Conservation (phyloP, 2,888 invertebrate species). For the Latrodectus hesperus region DNA sequence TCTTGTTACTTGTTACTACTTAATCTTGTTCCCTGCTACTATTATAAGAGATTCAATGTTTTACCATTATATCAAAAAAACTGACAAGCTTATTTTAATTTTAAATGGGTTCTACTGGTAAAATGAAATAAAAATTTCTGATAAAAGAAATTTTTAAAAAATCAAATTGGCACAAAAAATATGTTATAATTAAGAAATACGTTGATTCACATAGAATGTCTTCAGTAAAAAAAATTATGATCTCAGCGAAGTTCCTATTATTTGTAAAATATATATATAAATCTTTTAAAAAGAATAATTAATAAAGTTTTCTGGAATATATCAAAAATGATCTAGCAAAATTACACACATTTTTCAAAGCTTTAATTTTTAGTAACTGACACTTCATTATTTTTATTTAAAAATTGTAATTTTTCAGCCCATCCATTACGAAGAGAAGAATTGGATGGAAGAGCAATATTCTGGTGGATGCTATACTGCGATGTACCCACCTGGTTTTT, state of each 20-base stretch:
- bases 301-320: not conserved
- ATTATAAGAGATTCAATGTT: too few species aligned
- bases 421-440: conserved; percentile 73
- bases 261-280: not conserved
- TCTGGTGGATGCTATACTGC: conserved; percentile 74
- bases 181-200: too few species aligned
- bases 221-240: not conserved
- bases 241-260: not conserved
- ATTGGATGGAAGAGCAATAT: conserved; percentile 74
- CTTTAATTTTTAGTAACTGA: not conserved
- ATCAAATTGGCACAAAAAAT: too few species aligned
- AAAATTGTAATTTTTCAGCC: conserved; percentile 44
- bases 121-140: too few species aligned
- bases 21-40: too few species aligned
- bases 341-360: not conserved
- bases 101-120: too few species aligned
- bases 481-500: conserved; percentile 74
- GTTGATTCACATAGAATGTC: not conserved
- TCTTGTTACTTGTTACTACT: too few species aligned
- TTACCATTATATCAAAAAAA: too few species aligned
- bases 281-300: not conserved
- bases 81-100: too few species aligned
- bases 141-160: too few species aligned
- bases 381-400: not conserved
- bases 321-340: not conserved